Evolutionary conservation across 2,113 vertebrate species (phyloP), one percentile per base, ranked within the genome.

Genomic region (Neolamprologus devosi): DNA sequence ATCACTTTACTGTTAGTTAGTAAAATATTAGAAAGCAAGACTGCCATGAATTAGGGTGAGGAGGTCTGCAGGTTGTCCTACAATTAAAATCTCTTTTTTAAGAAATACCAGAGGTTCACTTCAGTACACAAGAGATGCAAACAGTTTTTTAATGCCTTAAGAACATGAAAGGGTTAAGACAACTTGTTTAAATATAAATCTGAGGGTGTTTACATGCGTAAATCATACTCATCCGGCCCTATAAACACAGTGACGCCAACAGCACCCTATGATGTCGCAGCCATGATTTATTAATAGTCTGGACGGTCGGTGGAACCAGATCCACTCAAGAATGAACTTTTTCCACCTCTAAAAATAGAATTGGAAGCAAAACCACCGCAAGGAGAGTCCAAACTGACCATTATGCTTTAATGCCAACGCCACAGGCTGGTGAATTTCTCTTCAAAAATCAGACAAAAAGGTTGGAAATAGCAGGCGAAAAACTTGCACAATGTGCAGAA

Each of bases 221-320:
- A 78, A 51, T 51, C 35, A 53, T 57, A 37, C 58, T 42, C 49
- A 45, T 28, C 16, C 53, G 82, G 78, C 84, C 85, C 51, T 82
- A 82, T 81, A 85, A 60, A 89, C 58, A 49, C 16, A 10, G 40
- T 63, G 89, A 93, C 30, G 80, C 81, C 88, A 79, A 11, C 87
- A 88, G 81, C 79, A 37, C 45, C 92, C 51, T 83, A 14, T 35
- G 12, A 88, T 23, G 49, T 63, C 19, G 70, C 80, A 12, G 82
- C 86, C 65, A 54, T 87, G 87, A 92, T 90, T 92, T 93, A 92
- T 91, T 95, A 93, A 92, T 93, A 91, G 88, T 91, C 70, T 7
- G 80, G 84, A 91, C 65, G 85, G 93, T 93, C 87, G 85, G 83
- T 55, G 90, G 90, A 93, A 93, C 81, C 79, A 81, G 88, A 93